Evolutionary conservation across 2,797 vertebrate species (phyloP).

Genomic region (Microctenopoma stevenorrisi): DNA sequence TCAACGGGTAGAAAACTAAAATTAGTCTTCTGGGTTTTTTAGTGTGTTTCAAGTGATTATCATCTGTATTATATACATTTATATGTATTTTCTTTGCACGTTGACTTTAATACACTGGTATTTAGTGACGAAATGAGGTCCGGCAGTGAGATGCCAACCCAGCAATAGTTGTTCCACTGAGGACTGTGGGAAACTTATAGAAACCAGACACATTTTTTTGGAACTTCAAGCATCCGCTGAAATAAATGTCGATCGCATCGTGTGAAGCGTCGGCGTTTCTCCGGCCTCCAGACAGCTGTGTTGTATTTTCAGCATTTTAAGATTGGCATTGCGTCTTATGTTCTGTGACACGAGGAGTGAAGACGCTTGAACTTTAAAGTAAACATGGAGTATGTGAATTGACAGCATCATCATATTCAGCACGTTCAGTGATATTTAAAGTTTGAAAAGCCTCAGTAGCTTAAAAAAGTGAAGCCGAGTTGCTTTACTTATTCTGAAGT

Average conservation of each 20-base stretch:
- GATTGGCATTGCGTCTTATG: too few relatives aligned
- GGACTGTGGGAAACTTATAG: not conserved
- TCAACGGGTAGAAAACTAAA: not conserved
- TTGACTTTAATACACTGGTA: not conserved
- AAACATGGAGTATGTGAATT: not conserved
- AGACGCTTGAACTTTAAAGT: too few relatives aligned
- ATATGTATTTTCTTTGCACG: not conserved
- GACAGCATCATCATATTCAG: slow-evolving; percentile 15
- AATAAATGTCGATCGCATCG: not conserved
- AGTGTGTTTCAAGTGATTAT: not conserved
- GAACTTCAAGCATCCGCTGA: not conserved
- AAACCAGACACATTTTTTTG: not conserved
- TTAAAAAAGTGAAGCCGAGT: slow-evolving; percentile 25
- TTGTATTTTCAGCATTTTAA: too few relatives aligned
- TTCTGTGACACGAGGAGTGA: too few relatives aligned
- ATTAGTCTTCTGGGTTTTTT: not conserved
- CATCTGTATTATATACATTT: not conserved
- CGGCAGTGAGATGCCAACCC: too few relatives aligned
- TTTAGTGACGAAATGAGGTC: not conserved
- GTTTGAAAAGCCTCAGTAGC: slow-evolving; percentile 20
- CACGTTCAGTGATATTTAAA: not conserved
- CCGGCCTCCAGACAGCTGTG: not conserved
- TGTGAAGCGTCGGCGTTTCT: not conserved
- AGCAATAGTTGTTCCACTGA: too few relatives aligned
- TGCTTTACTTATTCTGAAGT: slow-evolving; percentile 2